Base-by-base conservation (phyloP, 1,140 invertebrate genomes). In the Heliconius himera region DNA sequence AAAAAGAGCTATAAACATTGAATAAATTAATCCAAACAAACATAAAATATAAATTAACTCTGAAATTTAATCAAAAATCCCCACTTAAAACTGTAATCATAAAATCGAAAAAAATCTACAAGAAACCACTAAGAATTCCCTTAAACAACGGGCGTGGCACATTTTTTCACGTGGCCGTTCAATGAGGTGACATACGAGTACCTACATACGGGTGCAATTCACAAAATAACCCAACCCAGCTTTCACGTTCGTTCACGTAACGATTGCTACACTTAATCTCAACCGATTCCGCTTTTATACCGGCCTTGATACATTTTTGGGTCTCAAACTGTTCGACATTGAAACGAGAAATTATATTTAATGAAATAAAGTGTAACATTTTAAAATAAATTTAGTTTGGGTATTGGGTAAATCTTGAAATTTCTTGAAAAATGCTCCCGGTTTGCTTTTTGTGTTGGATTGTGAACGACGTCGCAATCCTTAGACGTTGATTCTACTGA, bases 241-340 rank as follows among this genome's bases (percentile, higher is more conserved):
- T 89, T 91, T 91, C 86, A 84, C 87, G 38, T 75, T 29, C 2
- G 29, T 3, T 89, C 89, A 88, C 85, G 86, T 86, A 90, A 91
- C 79, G 38, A 79, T 89, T 87, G 86, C 87, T 81, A 83, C 81
- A 89, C 84, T 88, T 88, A 84, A 22, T 66, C 22, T 66, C 26
- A 75, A 80, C 81, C 83, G 80, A 87, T 85, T 86, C 85, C 81
- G 83, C 85, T 84, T 87, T 86, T 84, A 82, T 85, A 84, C 74
- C 76, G 86, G 83, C 89, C 89, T 90, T 90, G 89, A 83, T 87
- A 86, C 83, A 82, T 66, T 84, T 88, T 87, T 82, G 83, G 76
- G 82, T 83, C 84, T 87, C 80, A 88, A 87, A 88, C 80, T 83
- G 77, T 81, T 79, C 87, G 85, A 87, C 79, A 84, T 66, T 82